Evolutionary conservation across 1,140 invertebrate species (phyloP).

Genomic region (Drosophila oshimai): DNA sequence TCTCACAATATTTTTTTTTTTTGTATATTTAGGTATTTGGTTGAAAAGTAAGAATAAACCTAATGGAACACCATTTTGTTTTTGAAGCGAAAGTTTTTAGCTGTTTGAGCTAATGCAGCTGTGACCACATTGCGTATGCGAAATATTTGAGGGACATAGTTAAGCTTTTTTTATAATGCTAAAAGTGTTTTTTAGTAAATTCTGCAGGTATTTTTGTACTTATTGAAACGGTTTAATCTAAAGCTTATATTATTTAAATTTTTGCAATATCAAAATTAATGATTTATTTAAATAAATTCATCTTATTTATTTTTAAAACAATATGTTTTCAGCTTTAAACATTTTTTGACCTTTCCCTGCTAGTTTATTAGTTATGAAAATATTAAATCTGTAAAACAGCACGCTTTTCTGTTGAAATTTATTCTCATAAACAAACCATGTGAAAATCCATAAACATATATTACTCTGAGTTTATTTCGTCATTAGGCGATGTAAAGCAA

Average conservation of each 20-base stretch:
- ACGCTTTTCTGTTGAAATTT: not conserved
- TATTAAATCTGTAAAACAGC: not conserved
- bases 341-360: not conserved
- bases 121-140: slow-evolving; percentile 39
- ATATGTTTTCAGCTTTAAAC: not conserved
- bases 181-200: not conserved
- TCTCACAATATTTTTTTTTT: not conserved
- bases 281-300: too few relatives aligned
- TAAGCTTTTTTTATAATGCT: not conserved
- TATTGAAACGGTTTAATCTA: too few relatives aligned
- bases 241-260: too few relatives aligned
- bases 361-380: not conserved
- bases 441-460: not conserved
- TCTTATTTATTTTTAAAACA: not conserved
- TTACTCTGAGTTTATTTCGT: not conserved
- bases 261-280: not conserved
- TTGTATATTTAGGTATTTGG: not conserved
- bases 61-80: slow-evolving; percentile 1
- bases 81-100: not conserved
- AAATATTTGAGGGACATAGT: slow-evolving; percentile 9
- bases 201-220: not conserved
- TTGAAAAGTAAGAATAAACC: not conserved
- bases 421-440: not conserved
- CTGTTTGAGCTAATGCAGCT: not conserved
- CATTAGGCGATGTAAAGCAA: not conserved